Evolutionary conservation across 2,888 invertebrate species (phyloP), one percentile per base, ranked within the genome.

Genomic region (Hermaeophaga mercurialis): DNA sequence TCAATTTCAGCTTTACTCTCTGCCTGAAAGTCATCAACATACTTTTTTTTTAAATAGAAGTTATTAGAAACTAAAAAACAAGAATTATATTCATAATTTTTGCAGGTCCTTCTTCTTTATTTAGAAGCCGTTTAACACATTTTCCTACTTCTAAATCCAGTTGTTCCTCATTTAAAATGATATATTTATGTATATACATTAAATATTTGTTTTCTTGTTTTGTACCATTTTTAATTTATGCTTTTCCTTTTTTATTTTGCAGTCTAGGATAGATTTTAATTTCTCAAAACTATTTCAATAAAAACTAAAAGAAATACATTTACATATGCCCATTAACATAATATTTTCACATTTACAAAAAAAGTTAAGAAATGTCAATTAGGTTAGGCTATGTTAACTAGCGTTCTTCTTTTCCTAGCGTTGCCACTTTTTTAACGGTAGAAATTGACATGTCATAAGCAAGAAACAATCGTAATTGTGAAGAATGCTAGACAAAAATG

Each of bases 231-330:
- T 83, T 18, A 84, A 72, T 72, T 87, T 91, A 63, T 84, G 85
- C 67, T 88, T 87, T 67, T 90, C 90, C 0, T 88, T 82, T 69
- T 90, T 90, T 62, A 86, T 90, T 24, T 91, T 89, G 78, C 87
- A 88, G 61, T 90, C 88, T 52, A 84, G 85, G 1, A 85, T 79
- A 39, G 84, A 86, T 86, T 67, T n/a, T n/a, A n/a, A n/a, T n/a
- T n/a, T n/a, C n/a, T n/a, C n/a, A n/a, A n/a, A n/a, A n/a, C n/a
- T n/a, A n/a, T n/a, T n/a, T n/a, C n/a, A n/a, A n/a, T n/a, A n/a
- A n/a, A n/a, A n/a, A n/a, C n/a, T n/a, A n/a, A n/a, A n/a, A n/a
- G n/a, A n/a, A n/a, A n/a, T n/a, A n/a, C n/a, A n/a, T n/a, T n/a
- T n/a, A n/a, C n/a, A n/a, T n/a, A n/a, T n/a, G n/a, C n/a, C n/a